phyloP scores from a whole-genome alignment of 2,113 vertebrate genomes.

The Rostratula benghalensis region DNA sequence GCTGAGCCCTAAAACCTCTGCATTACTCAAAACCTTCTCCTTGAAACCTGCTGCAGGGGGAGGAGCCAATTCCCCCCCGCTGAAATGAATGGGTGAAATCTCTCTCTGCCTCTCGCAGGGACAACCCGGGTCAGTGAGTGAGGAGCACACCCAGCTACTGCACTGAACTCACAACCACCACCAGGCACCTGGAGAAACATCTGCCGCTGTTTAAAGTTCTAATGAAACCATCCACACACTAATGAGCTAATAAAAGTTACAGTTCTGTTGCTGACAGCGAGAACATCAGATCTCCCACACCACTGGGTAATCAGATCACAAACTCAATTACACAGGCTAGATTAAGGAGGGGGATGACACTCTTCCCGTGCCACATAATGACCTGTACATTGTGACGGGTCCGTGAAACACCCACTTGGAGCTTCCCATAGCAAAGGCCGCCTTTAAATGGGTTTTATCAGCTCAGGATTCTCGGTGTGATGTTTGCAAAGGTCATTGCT shows the following conservation, averaged over 20 bases:
- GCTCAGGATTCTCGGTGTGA: slow-evolving; percentile 9
- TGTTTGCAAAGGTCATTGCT: slow-evolving; percentile 39
- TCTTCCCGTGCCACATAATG: not conserved
- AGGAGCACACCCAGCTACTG: not conserved
- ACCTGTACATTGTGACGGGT: not conserved
- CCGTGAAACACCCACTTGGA: not conserved
- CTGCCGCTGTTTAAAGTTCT: not conserved
- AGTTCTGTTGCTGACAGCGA: not conserved
- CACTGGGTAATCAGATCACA: not conserved
- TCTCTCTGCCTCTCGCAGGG: not conserved
- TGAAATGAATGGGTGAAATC: not conserved
- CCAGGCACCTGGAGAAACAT: not conserved
- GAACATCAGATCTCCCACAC: not conserved
- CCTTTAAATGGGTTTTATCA: slow-evolving; percentile 13
- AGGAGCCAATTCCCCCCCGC: not conserved
- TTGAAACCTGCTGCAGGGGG: not conserved
- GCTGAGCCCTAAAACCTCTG: not conserved
- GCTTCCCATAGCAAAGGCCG: not conserved
- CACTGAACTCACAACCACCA: not conserved
- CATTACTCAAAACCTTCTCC: not conserved
- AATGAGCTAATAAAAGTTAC: not conserved
- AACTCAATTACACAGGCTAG: not conserved
- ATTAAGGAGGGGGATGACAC: not conserved
- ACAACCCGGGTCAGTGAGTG: not conserved
- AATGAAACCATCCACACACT: not conserved